These are phyloP conservation scores for Phyllotreta cruciferae DNA, from an alignment of 2,888 invertebrate genomes.

Conservation along the genomic window DNA sequence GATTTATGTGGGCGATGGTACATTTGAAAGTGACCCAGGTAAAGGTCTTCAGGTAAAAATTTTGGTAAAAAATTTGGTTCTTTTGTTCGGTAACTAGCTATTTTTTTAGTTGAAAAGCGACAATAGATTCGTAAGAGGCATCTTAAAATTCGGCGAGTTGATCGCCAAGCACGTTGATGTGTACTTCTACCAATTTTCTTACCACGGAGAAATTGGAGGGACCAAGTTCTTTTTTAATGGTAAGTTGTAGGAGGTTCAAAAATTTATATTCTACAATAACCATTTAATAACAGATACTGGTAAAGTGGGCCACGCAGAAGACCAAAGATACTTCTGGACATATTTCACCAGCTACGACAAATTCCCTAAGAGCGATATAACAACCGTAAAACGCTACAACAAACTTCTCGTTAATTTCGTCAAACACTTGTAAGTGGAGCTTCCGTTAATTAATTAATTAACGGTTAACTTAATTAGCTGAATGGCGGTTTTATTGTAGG, in stretches of 20 bases:
- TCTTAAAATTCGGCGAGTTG: conserved; percentile 40
- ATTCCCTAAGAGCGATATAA: conserved; percentile 28
- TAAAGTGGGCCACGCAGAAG: conserved; percentile 35
- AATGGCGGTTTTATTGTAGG: conserved; percentile 23
- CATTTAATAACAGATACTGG: conserved; percentile 29
- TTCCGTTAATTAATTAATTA: background rate
- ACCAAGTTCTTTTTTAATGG: conserved; percentile 33
- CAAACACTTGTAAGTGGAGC: conserved; percentile 35
- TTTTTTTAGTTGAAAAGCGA: conserved; percentile 42
- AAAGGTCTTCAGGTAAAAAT: conserved; percentile 27
- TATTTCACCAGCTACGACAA: conserved; percentile 17
- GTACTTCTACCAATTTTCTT: conserved; percentile 46
- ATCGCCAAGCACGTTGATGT: conserved; percentile 41
- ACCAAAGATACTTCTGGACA: conserved; percentile 35
- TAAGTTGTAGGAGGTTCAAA: conserved; percentile 19
- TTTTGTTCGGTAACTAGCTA: conserved; percentile 1
- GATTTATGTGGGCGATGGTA: conserved; percentile 33
- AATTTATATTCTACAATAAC: background rate
- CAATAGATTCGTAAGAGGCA: conserved; percentile 37
- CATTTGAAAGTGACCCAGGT: conserved; percentile 17
- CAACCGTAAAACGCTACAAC: conserved; percentile 27
- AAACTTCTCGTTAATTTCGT: conserved; percentile 34
- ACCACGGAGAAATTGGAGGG: conserved; percentile 41
- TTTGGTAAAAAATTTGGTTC: background rate
- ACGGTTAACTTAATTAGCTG: background rate